Evolutionary conservation across 2,113 vertebrate genomes (phyloP).

Genomic region (Microcebus tavaratra): DNA sequence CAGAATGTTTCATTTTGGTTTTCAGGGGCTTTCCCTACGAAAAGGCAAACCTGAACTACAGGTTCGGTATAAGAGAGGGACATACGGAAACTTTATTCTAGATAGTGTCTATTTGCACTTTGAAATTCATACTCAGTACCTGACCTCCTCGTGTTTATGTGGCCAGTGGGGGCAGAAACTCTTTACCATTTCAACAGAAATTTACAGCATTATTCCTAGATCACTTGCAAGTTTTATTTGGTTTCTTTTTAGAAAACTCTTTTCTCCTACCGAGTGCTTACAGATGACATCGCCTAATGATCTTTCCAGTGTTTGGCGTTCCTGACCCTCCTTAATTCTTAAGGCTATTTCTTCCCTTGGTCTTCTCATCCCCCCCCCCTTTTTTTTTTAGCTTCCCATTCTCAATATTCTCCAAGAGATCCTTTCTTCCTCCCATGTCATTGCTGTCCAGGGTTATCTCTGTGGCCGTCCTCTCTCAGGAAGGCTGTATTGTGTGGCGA

Average conservation of each 20-base stretch:
- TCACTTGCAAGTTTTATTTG: background rate
- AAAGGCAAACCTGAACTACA: background rate
- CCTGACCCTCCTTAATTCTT: background rate
- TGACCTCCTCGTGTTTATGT: background rate
- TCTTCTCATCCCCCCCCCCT: background rate
- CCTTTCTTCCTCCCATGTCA: background rate
- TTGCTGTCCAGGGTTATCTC: background rate
- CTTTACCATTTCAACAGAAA: background rate
- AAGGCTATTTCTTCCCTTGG: background rate
- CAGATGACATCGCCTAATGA: background rate
- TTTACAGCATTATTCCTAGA: background rate
- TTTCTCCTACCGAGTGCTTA: background rate
- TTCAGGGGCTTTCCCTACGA: background rate
- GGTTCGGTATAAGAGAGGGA: background rate
- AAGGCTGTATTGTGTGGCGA: background rate
- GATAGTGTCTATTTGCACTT: background rate
- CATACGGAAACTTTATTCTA: background rate
- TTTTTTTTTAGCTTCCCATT: background rate
- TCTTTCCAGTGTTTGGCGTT: background rate
- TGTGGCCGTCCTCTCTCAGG: background rate
- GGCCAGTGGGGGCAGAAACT: background rate
- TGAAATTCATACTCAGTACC: background rate
- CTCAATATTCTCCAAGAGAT: background rate
- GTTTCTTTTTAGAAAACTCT: background rate
- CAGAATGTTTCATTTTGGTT: background rate